Conservation (phyloP, 2,888 invertebrate genomes). For the Hermaeophaga mercurialis region DNA sequence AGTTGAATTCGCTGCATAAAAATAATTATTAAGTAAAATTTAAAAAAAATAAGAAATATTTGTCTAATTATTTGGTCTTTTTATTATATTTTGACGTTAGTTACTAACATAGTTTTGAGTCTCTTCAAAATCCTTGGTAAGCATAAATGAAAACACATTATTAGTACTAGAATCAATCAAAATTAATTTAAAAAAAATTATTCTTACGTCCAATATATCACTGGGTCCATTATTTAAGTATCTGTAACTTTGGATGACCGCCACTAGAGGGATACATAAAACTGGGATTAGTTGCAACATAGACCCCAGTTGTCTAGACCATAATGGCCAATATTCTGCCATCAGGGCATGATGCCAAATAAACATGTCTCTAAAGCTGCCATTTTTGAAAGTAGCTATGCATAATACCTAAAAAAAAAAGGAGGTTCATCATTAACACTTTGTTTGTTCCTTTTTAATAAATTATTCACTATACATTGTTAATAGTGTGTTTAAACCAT, state of each 20-base stretch:
- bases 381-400: conserved; percentile 73
- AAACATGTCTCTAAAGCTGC: conserved; percentile 70
- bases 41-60: background rate
- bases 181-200: background rate
- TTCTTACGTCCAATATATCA: conserved; percentile 82
- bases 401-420: conserved; percentile 62
- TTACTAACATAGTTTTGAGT: conserved; percentile 30
- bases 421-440: background rate
- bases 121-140: conserved; percentile 26
- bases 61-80: background rate
- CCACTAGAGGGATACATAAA: conserved; percentile 73
- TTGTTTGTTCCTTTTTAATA: background rate
- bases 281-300: conserved; percentile 77
- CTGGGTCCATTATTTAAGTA: conserved; percentile 84
- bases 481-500: background rate
- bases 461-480: background rate
- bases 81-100: background rate
- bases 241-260: conserved; percentile 73
- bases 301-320: conserved; percentile 80
- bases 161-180: background rate
- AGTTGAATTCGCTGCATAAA: conserved; percentile 77
- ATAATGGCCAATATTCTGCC: conserved; percentile 78
- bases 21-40: background rate
- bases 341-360: conserved; percentile 65
- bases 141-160: conserved; percentile 15